A percentile compares a stretch with the other conserved stretches of the same genome.
Evolutionary conservation across 1,140 invertebrate species (phyloP).

Genomic region (Saccostrea cuccullata): DNA sequence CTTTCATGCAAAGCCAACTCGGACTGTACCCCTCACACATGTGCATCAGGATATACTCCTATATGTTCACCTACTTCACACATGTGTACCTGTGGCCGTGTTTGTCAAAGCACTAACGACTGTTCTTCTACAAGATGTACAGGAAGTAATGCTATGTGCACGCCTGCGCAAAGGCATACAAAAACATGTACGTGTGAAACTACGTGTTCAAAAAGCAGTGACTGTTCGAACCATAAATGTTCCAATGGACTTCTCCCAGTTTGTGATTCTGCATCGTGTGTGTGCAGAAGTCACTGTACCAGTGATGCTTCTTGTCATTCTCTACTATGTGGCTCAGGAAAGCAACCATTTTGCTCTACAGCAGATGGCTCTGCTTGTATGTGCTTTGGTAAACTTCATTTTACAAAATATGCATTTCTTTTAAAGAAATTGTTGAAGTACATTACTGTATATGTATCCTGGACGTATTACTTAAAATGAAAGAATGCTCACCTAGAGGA

Average conservation of each 20-base stretch:
- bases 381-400: neutral
- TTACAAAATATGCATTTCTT: too few species aligned
- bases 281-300: neutral
- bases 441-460: too few species aligned
- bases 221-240: neutral
- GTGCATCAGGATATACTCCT: neutral
- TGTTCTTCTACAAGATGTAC: neutral
- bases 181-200: neutral
- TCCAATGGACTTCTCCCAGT: neutral
- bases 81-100: neutral
- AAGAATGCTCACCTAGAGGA: too few species aligned
- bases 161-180: neutral
- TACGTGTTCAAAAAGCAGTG: neutral
- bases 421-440: too few species aligned
- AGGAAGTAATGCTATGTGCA: neutral
- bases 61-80: neutral
- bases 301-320: neutral
- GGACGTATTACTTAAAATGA: too few species aligned
- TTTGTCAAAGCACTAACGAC: neutral
- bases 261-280: neutral
- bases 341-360: neutral
- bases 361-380: neutral
- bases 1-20: neutral
- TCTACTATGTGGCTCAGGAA: neutral
- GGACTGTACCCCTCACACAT: neutral